Conservation (phyloP, 2,888 invertebrate genomes). For the Phyllotreta striolata region DNA sequence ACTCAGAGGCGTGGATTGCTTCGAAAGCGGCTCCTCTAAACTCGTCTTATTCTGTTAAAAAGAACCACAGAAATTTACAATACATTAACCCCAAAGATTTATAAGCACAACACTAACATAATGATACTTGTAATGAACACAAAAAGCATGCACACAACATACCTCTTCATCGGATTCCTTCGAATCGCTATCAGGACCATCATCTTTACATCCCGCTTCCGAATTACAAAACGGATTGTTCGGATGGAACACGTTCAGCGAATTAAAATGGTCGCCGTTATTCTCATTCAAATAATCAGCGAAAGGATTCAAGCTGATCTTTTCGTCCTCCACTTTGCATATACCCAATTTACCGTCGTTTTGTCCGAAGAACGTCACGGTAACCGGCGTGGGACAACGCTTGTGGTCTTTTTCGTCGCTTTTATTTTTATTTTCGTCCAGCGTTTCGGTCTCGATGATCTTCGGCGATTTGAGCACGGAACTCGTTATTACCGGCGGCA, state of each 20-base stretch:
- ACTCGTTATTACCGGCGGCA: conserved; percentile 41
- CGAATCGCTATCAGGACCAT: conserved; percentile 28
- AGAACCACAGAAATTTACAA: background rate
- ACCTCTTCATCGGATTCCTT: conserved; percentile 37
- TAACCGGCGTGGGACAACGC: conserved; percentile 65
- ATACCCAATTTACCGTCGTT: conserved; percentile 52
- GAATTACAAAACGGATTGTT: conserved; percentile 55
- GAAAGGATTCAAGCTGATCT: conserved; percentile 54
- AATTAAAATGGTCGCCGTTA: conserved; percentile 60
- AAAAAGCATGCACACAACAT: conserved; percentile 34
- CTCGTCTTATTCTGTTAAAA: conserved; percentile 63
- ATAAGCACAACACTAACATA: conserved; percentile 28
- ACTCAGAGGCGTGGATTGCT: conserved; percentile 63
- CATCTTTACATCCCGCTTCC: conserved; percentile 43
- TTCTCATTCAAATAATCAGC: conserved; percentile 52
- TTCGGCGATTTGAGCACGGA: conserved; percentile 44
- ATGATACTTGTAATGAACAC: conserved; percentile 3
- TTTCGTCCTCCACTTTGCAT: conserved; percentile 47
- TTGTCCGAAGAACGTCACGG: conserved; percentile 68
- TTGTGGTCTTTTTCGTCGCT: conserved; percentile 49
- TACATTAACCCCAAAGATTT: background rate
- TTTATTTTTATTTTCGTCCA: conserved; percentile 42
- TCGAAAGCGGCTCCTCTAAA: conserved; percentile 47
- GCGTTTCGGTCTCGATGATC: conserved; percentile 56
- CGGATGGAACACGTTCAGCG: conserved; percentile 47